Percentiles rank a stretch among this genome's conserved stretches.
phyloP scores from a whole-genome alignment of 1,140 invertebrate genomes.

The Myzus persicae region DNA sequence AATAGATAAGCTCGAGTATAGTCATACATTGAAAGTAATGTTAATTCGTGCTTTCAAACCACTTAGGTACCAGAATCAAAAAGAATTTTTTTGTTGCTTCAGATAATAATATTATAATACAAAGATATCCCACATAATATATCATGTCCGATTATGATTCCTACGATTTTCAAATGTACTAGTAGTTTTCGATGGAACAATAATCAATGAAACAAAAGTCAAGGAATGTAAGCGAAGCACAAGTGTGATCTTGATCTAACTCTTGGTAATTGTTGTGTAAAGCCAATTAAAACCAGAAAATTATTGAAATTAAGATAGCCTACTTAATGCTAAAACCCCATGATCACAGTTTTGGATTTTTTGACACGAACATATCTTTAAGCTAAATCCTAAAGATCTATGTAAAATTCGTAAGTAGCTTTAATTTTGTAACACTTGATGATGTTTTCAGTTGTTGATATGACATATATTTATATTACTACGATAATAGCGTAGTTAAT shows the following conservation, averaged over 20 bases:
- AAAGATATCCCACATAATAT: too few species aligned
- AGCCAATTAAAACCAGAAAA: not conserved
- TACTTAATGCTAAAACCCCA: accelerated
- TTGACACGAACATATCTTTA: not conserved
- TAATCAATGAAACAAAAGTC: not conserved
- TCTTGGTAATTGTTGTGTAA: not conserved
- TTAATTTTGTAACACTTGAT: not conserved
- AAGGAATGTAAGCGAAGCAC: not conserved
- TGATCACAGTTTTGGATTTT: too few species aligned
- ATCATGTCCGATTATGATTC: not conserved
- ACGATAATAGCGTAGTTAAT: not conserved
- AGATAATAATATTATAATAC: not conserved
- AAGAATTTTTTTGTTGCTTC: not conserved
- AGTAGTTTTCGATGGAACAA: not conserved
- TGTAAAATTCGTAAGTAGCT: not conserved
- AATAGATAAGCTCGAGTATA: too few species aligned
- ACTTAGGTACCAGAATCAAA: too few species aligned
- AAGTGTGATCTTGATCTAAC: not conserved
- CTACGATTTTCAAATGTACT: not conserved
- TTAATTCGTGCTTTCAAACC: too few species aligned
- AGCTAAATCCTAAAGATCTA: not conserved
- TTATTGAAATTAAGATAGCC: not conserved
- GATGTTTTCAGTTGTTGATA: not conserved
- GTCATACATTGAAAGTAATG: too few species aligned
- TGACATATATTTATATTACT: not conserved